Base-by-base conservation (phyloP, 2,113 vertebrate species). In the Menidia beryllina region DNA sequence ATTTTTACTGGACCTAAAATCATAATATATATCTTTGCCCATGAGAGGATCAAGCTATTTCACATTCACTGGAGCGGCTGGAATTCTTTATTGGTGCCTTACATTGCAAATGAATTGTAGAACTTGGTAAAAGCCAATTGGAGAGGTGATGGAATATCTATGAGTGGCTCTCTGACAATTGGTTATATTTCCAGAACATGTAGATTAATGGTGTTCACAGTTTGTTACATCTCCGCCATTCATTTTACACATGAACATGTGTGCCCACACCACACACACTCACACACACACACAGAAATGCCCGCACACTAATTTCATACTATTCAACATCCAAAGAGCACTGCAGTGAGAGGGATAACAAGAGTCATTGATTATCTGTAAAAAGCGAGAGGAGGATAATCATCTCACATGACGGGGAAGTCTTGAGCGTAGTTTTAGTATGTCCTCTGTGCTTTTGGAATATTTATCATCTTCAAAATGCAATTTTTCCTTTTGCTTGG, bases 101-200 rank as follows among this genome's bases (percentile, higher is more conserved):
- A 91, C 90, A 84, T 87, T 48, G 82, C 89, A 93, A 93, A 94
- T 93, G 90, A 93, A 92, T 92, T 93, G 91, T 90, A 77, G 89
- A 90, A 83, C 86, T 80, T 58, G 43, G 80, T 75, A 71, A 91
- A 88, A 94, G 85, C 89, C 91, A 93, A 88, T 93, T 91, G 92
- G 74, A 88, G 66, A 75, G 74, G 91, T 94, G 93, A 94, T 94
- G 93, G 92, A 94, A 91, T 91, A 92, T 91, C 89, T 91, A 83
- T 79, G 70, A 82, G 87, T 77, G 57, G 76, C 63, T 68, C 58
- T 91, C 83, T 94, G 92, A 94, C 92, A 94, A 92, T 91, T 75
- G 88, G 87, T 91, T 93, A 92, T 91, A 94, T 93, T 93, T 94
- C 90, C 89, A 89, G 87, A 92, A 94, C 91, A 94, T 92, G 93